Base-by-base conservation (phyloP, 2,888 invertebrate species). In the Melanchra persicariae region DNA sequence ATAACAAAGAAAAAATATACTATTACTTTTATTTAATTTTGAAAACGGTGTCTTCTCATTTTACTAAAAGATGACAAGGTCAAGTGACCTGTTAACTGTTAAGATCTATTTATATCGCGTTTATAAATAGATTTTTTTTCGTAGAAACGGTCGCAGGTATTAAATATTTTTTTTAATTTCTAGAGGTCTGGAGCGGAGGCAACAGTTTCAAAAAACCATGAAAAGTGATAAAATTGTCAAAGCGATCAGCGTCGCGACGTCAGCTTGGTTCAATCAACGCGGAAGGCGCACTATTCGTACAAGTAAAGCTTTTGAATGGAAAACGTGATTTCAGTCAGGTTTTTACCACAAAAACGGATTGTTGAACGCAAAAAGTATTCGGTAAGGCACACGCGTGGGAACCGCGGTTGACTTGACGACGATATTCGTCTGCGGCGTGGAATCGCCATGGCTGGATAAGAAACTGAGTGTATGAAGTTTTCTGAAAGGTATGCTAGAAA, bases 371-470 rank as follows among this genome's bases (percentile, higher is more conserved):
- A 95, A 94, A 95, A 95, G 89, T 89, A 86, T 89, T 90, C 94
- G 92, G 95, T 95, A 95, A 93, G 86, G 92, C 94, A 95, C 95
- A 95, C 94, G 94, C 95, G 95, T 95, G 95, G 95, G 95, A 96
- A 95, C 91, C 86, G 78, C 84, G 76, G 79, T 84, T 81, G 78
- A 79, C 83, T 85, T 76, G 79, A 74, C 79, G 76, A 74, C 79
- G 86, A 85, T 85, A 80, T 86, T 80, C 79, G 84, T 78, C 81
- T 77, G 57, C 57, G 43, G 26, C 85, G 24, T 30, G 64, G 89
- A 90, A 75, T 77, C 15, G n/a, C 65, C 34, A 68, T 51, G n/a
- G 15, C n/a, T 86, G 87, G 88, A 89, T 85, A 76, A 65, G 86
- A 82, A 82, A 59, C 40, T 17, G 10, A 0, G 1, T 17, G 12